Evolutionary conservation across 2,113 vertebrate genomes (phyloP), one percentile per base, ranked within the genome.

Genomic region (Xiphophorus hellerii): DNA sequence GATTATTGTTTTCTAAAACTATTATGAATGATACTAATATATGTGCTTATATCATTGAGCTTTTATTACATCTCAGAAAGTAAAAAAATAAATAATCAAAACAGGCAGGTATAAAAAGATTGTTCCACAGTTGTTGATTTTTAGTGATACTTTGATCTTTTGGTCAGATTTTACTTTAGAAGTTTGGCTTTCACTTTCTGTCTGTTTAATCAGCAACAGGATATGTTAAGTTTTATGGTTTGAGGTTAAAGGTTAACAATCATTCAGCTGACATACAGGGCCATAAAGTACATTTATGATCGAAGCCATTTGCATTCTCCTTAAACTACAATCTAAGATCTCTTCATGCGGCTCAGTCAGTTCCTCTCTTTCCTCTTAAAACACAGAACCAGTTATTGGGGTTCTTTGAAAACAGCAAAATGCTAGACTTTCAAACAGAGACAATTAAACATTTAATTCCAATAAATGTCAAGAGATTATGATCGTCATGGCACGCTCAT

Each of bases 231-330:
- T 80, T 80, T 17, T 73, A 81, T 83, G 44, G 63, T 61, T 67
- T 29, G 8, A 62, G 79, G 87, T 89, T 5, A 88, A 92, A 90
- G 89, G 73, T 87, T 74, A 44, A 82, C 69, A 75, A 76, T 33
- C 62, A 44, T 85, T 77, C 72, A 87, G 84, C 73, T 88, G 74
- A 87, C 81, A 76, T 69, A 78, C 30, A 66, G 73, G 7, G 42
- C 61, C 62, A 86, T 92, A 90, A 88, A 84, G 77, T 25, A 3
- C 25, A 62, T 87, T 92, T 91, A 91, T 89, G 84, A 0, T 28
- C 61, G 29, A 35, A 73, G 76, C 84, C 44, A 62, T 65, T 76
- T 77, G 82, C 5, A n/a, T 28, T 74, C 75, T 84, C 72, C 77
- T 83, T 48, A 90, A 87, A 78, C 74, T 76, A 77, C 84, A 60